Evolutionary conservation across 53 echinoderm and acorn worm genomes (phyloP).

Genomic region (Henricia sp.): DNA sequence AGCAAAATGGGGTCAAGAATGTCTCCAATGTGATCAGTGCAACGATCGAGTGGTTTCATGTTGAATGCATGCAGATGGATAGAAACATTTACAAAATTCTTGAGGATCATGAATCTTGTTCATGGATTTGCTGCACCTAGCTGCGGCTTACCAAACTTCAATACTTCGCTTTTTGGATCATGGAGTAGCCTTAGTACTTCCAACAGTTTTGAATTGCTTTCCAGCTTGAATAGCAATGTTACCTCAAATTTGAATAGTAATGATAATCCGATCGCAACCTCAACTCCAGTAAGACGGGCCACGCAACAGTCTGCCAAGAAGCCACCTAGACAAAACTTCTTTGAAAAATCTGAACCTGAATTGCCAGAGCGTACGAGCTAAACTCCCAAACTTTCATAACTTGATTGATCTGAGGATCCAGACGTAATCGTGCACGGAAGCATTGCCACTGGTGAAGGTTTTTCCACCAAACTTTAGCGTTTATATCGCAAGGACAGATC

Average conservation of each 20-base stretch:
- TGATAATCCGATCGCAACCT: too few relatives aligned
- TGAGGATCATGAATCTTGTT: slow-evolving; percentile 16
- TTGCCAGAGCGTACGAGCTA: too few relatives aligned
- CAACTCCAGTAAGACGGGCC: too few relatives aligned
- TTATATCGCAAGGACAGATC: slow-evolving; percentile 60
- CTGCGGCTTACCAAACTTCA: slow-evolving; percentile 33
- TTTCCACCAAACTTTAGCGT: slow-evolving; percentile 57
- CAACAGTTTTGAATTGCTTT: background rate
- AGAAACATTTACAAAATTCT: slow-evolving; percentile 9
- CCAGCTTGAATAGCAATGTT: background rate
- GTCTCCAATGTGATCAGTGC: slow-evolving; percentile 50
- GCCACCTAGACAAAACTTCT: too few relatives aligned
- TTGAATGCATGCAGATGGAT: slow-evolving; percentile 7
- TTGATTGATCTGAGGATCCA: slow-evolving; percentile 13
- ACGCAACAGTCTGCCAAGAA: too few relatives aligned
- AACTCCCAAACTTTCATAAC: too few relatives aligned
- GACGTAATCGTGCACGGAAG: slow-evolving; percentile 37
- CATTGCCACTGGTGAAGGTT: slow-evolving; percentile 34
- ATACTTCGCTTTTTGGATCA: slow-evolving; percentile 8
- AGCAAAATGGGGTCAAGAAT: slow-evolving; percentile 52
- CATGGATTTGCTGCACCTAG: slow-evolving; percentile 23
- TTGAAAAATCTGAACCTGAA: too few relatives aligned
- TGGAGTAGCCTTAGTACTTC: background rate
- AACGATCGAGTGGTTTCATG: slow-evolving; percentile 46
- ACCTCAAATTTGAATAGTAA: too few relatives aligned